phyloP scores from a whole-genome alignment of 2,113 vertebrate species.

The Bothrops jararaca region DNA sequence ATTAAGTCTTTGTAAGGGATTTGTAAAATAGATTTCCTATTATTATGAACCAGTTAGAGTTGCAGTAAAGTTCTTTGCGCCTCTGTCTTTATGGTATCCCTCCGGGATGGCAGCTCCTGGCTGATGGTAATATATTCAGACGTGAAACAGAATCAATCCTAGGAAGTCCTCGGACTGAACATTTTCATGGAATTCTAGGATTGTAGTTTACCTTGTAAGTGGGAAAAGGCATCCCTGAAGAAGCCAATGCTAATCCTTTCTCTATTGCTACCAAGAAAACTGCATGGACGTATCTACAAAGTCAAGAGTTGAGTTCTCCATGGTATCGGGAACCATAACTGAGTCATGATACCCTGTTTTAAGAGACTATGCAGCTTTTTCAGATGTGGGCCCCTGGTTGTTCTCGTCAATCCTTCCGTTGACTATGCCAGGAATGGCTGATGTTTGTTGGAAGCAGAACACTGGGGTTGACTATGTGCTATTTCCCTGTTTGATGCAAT shows the following conservation, averaged over 20 bases:
- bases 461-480: background rate
- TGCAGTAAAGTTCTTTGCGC: background rate
- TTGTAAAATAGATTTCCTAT: background rate
- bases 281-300: background rate
- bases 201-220: background rate
- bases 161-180: background rate
- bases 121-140: background rate
- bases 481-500: background rate
- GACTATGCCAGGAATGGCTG: background rate
- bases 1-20: background rate
- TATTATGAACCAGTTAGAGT: background rate
- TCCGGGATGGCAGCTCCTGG: background rate
- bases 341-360: background rate
- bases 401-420: background rate
- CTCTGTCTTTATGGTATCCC: background rate
- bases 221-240: background rate
- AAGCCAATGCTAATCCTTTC: background rate
- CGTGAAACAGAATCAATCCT: background rate
- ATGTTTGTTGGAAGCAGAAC: background rate
- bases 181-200: background rate
- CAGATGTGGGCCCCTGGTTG: background rate
- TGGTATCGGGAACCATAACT: background rate
- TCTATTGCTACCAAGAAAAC: background rate
- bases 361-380: background rate
- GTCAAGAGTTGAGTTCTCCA: background rate